Conservation (phyloP, 2,888 invertebrate species). For the Ichneumon xanthorius region DNA sequence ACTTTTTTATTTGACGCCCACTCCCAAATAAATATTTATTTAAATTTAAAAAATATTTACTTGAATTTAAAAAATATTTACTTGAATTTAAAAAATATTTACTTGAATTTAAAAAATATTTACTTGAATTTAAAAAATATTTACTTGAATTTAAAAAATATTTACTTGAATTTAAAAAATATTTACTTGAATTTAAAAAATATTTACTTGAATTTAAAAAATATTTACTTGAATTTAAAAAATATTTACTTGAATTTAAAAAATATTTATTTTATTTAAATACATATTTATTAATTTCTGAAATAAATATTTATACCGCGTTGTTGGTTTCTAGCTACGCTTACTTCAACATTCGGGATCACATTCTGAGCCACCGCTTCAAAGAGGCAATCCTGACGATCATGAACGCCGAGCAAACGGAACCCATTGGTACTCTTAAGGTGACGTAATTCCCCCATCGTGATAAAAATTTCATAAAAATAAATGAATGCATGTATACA, state of each 20-base stretch:
- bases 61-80: too few species aligned
- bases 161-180: too few species aligned
- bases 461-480: constrained; percentile 8
- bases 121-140: neutral
- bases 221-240: too few species aligned
- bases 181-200: neutral
- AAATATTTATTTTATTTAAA: neutral
- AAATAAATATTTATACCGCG: neutral
- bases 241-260: too few species aligned
- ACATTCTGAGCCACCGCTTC: constrained; percentile 69
- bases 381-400: constrained; percentile 73
- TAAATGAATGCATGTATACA: neutral
- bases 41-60: too few species aligned
- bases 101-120: neutral
- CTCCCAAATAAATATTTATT: too few species aligned
- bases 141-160: too few species aligned
- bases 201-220: too few species aligned
- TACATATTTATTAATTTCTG: neutral
- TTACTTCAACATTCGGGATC: constrained; percentile 77
- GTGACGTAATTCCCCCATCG: constrained; percentile 64
- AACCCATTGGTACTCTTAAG: constrained; percentile 77
- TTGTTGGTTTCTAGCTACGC: constrained; percentile 73
- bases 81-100: neutral
- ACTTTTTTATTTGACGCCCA: too few species aligned
- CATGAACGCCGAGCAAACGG: constrained; percentile 63